Percentiles rank a stretch among this genome's conserved stretches.
Conservation (phyloP, 2,113 vertebrate genomes). For the Cephalopholis sonnerati region DNA sequence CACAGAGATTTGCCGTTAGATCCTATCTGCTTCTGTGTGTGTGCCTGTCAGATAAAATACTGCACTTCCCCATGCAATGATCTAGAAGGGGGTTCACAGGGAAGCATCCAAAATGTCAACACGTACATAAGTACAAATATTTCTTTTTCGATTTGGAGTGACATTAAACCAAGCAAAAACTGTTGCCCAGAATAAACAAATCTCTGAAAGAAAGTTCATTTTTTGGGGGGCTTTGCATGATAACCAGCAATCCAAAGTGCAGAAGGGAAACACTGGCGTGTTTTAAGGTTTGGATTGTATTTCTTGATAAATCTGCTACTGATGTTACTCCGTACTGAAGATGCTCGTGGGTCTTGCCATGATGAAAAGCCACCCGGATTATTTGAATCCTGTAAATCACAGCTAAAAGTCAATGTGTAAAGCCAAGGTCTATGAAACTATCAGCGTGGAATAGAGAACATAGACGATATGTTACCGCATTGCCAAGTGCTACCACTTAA, state of each 20-base stretch:
- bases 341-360: conserved; percentile 35
- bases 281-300: conserved; percentile 51
- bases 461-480: conserved; percentile 76
- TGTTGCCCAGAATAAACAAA: conserved; percentile 19
- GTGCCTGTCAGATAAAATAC: conserved; percentile 76
- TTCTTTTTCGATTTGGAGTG: conserved; percentile 35
- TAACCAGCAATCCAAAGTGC: conserved; percentile 54
- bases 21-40: conserved; percentile 51
- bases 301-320: conserved; percentile 43
- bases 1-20: conserved; percentile 61
- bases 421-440: conserved; percentile 82
- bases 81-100: conserved; percentile 68
- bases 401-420: conserved; percentile 77
- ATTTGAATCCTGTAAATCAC: conserved; percentile 81
- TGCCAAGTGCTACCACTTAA: conserved; percentile 84
- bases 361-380: conserved; percentile 69
- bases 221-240: conserved; percentile 38
- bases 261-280: conserved; percentile 12
- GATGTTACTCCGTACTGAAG: conserved; percentile 32
- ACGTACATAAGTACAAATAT: conserved; percentile 67
- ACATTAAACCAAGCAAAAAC: conserved; percentile 64
- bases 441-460: conserved; percentile 76
- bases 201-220: conserved; percentile 39
- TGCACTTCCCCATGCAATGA: conserved; percentile 60
- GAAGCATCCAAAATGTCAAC: conserved; percentile 78